Percentiles rank a stretch among this genome's conserved stretches.
Conservation (phyloP, 2,888 invertebrate genomes). For the Poecilobothrus nobilitatus region DNA sequence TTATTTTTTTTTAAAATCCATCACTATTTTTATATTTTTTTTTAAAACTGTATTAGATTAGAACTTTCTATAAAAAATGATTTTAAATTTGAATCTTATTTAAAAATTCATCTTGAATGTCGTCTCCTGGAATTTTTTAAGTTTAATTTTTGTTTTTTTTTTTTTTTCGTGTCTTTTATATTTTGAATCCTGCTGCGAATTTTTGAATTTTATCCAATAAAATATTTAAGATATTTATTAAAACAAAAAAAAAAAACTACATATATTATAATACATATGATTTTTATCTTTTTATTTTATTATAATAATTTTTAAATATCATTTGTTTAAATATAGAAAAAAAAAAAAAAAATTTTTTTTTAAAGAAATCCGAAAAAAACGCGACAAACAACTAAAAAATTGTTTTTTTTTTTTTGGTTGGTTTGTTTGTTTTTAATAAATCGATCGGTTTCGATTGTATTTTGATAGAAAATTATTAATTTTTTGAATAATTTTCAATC, state of each 20-base stretch:
- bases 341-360: neutral
- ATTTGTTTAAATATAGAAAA: neutral
- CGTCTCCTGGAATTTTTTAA: neutral
- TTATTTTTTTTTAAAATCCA: too few relatives aligned
- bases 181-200: neutral
- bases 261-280: neutral
- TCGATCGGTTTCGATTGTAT: conserved; percentile 1
- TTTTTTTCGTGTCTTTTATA: neutral
- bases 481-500: conserved; percentile 3
- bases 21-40: too few relatives aligned
- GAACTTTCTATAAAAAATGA: too few relatives aligned
- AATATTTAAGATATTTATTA: too few relatives aligned
- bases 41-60: too few relatives aligned
- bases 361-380: neutral
- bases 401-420: neutral
- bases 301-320: conserved; percentile 5
- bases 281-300: neutral
- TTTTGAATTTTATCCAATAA: neutral
- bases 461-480: conserved; percentile 2
- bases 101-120: neutral
- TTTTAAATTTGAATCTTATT: too few relatives aligned
- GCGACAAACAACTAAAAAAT: neutral
- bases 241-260: too few relatives aligned
- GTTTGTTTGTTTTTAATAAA: too few relatives aligned
- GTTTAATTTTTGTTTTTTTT: neutral